Evolutionary conservation across 2,113 vertebrate genomes (phyloP).

Genomic region (Engraulis encrasicolus): DNA sequence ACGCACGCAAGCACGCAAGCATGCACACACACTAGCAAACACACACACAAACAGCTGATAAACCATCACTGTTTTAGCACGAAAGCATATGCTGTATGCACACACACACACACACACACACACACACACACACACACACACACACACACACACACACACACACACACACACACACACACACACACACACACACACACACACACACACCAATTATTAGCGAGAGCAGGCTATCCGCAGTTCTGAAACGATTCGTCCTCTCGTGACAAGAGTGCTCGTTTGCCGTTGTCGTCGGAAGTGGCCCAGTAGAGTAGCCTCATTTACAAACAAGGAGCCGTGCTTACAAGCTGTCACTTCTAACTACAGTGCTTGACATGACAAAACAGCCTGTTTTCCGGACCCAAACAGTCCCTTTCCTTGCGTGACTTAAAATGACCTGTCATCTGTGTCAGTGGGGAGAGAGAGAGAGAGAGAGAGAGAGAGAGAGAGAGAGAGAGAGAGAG

Average conservation of each 20-base stretch:
- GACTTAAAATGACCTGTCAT: not conserved
- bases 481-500: no score
- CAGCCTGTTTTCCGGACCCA: not conserved
- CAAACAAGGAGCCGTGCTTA: not conserved
- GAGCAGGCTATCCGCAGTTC: not conserved
- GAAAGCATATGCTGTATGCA: no score
- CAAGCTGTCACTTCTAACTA: not conserved
- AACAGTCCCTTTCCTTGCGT: not conserved
- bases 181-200: not conserved
- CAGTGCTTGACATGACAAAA: not conserved
- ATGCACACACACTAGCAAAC: no score
- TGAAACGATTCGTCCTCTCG: not conserved
- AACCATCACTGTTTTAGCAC: no score
- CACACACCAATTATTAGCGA: not conserved
- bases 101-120: not conserved
- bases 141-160: not conserved
- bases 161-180: not conserved
- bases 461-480: no score
- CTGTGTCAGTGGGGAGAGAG: no score
- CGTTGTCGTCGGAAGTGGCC: not conserved
- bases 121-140: not conserved
- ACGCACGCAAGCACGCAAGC: no score
- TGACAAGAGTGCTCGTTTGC: not conserved
- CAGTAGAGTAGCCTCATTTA: conserved; percentile 7
- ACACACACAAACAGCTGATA: no score